A percentile compares a stretch with the other conserved stretches of the same genome.
These are phyloP conservation scores for Falco biarmicus DNA, from an alignment of 2,797 vertebrate species.

Conservation along the genomic window DNA sequence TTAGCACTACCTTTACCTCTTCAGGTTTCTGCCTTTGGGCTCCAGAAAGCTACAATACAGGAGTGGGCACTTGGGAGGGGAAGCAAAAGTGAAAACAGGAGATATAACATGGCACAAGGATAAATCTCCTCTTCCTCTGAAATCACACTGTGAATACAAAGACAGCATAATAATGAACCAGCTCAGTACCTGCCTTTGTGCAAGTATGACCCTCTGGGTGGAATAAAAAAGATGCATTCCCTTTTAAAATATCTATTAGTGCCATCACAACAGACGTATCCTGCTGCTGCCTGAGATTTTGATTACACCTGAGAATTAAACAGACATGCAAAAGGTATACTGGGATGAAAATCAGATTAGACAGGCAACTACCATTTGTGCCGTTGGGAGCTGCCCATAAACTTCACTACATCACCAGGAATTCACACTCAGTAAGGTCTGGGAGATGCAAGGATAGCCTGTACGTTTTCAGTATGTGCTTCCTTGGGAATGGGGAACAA, in stretches of 20 bases:
- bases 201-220: neutral
- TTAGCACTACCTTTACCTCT: neutral
- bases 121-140: neutral
- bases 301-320: neutral
- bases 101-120: neutral
- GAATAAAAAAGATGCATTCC: neutral
- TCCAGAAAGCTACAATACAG: neutral
- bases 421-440: neutral
- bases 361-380: neutral
- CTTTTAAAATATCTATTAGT: neutral
- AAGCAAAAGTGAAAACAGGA: neutral
- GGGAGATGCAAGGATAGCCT: neutral
- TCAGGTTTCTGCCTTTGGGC: neutral
- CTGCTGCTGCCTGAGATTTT: neutral
- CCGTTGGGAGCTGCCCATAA: neutral
- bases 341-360: neutral
- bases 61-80: neutral
- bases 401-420: neutral
- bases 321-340: neutral
- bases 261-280: neutral
- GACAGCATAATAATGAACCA: neutral
- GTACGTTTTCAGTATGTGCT: fast-evolving
- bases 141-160: neutral
- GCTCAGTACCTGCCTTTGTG: neutral
- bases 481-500: neutral